These are phyloP conservation scores for Trachops cirrhosus DNA, from an alignment of 2,797 vertebrate species.

Conservation along the genomic window DNA sequence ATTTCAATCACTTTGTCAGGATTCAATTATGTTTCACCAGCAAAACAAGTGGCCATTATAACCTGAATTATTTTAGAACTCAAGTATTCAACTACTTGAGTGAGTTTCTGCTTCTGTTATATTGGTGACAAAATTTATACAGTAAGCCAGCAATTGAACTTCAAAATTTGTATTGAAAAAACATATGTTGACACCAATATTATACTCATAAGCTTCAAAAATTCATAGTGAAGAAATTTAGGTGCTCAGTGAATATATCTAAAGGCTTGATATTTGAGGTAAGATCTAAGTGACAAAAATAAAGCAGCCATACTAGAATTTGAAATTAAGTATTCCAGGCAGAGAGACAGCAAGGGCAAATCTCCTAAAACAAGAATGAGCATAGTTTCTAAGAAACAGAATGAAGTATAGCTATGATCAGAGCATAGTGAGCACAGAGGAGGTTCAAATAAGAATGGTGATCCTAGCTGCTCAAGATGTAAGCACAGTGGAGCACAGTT, in stretches of 20 bases:
- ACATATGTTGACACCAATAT: neutral
- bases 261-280: neutral
- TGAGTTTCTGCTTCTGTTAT: neutral
- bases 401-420: neutral
- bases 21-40: neutral
- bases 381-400: neutral
- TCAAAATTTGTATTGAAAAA: neutral
- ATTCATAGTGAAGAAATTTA: neutral
- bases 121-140: neutral
- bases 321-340: neutral
- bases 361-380: neutral
- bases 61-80: conserved; percentile 26
- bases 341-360: neutral
- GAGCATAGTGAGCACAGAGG: neutral
- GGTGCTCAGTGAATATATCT: neutral
- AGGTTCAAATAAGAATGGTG: neutral
- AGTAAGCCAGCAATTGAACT: neutral
- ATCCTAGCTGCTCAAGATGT: neutral
- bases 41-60: conserved; percentile 1
- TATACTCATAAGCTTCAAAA: neutral
- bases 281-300: neutral
- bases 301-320: neutral
- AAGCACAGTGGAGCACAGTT: neutral
- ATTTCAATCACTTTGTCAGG: neutral
- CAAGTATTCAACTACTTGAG: neutral